These are phyloP conservation scores for Cephalopholis sonnerati DNA, from an alignment of 2,113 vertebrate species.

Conservation along the genomic window DNA sequence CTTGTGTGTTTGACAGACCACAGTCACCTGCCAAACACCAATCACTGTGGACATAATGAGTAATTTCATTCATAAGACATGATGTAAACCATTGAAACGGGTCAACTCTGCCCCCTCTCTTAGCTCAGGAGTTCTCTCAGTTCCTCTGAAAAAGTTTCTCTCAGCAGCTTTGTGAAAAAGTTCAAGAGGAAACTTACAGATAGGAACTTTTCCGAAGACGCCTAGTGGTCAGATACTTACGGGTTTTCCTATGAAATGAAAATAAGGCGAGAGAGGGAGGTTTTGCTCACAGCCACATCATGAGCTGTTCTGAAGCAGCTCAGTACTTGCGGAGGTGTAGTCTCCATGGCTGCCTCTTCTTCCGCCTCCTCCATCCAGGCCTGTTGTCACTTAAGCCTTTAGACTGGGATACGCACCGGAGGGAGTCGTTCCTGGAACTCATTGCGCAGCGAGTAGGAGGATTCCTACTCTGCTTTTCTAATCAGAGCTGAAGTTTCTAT, in stretches of 20 bases:
- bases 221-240: not conserved
- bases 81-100: not conserved
- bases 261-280: not conserved
- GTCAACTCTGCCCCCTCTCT: not conserved
- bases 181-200: not conserved
- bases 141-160: not conserved
- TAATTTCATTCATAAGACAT: conserved; percentile 5
- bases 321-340: conserved; percentile 4
- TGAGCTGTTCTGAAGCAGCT: conserved; percentile 6
- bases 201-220: not conserved
- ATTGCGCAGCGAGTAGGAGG: conserved; percentile 77
- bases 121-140: not conserved
- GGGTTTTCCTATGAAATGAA: not conserved
- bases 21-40: not conserved
- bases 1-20: not conserved
- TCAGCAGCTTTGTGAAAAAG: not conserved
- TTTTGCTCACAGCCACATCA: not conserved
- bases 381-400: conserved; percentile 69
- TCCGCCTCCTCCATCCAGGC: conserved; percentile 55
- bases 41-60: not conserved
- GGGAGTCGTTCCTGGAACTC: conserved; percentile 76
- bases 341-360: conserved; percentile 44
- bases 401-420: conserved; percentile 52
- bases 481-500: conserved; percentile 73
- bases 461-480: conserved; percentile 82